phyloP scores from a whole-genome alignment of 2,113 vertebrate genomes.

The Grus americana region DNA sequence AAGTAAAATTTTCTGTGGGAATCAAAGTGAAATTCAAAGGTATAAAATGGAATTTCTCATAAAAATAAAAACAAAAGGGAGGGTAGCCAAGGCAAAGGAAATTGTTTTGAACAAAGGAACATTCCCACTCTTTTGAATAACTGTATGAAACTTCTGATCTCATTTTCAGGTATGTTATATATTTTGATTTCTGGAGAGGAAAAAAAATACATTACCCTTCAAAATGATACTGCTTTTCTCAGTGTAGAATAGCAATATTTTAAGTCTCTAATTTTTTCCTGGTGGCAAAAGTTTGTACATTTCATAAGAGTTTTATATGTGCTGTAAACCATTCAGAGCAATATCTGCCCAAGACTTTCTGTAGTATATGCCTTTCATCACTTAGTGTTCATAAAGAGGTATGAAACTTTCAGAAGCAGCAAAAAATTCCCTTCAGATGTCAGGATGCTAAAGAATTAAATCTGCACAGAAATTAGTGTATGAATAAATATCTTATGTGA shows the following conservation, averaged over 20 bases:
- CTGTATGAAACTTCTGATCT: not conserved
- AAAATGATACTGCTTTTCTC: not conserved
- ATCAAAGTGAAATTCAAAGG: not conserved
- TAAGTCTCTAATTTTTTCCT: not conserved
- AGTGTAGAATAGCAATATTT: not conserved
- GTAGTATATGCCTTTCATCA: not conserved
- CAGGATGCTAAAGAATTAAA: not conserved
- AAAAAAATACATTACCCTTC: not conserved
- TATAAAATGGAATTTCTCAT: not conserved
- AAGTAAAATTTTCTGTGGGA: not conserved
- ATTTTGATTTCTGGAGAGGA: not conserved
- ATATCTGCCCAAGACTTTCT: not conserved
- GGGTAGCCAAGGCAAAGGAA: not conserved
- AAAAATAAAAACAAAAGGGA: not conserved
- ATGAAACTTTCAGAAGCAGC: not conserved
- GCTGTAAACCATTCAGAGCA: not conserved
- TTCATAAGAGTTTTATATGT: not conserved
- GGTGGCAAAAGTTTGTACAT: not conserved
- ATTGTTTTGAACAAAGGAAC: not conserved
- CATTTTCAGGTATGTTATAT: not conserved
- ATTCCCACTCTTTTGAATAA: not conserved
- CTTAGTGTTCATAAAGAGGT: not conserved
- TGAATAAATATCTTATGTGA: not conserved
- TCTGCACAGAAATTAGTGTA: not conserved
- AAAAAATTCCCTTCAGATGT: not conserved